Evolutionary conservation across 2,888 invertebrate species (phyloP).

Genomic region (Ormyrus labotus): DNA sequence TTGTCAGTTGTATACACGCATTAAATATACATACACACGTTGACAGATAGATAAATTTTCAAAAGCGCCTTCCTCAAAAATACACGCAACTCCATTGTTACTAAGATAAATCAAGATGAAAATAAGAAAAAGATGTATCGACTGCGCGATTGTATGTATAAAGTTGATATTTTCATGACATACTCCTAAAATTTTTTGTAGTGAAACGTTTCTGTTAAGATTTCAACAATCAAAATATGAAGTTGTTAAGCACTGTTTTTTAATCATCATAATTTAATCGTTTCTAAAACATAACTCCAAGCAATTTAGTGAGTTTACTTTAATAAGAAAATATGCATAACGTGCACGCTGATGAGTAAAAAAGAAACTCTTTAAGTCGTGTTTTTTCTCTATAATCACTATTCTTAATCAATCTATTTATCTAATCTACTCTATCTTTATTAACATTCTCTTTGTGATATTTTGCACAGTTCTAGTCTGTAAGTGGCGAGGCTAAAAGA

Average conservation of each 20-base stretch:
- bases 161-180: background rate
- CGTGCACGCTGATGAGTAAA: background rate
- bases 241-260: too few species aligned
- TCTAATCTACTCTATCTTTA: constrained; percentile 23
- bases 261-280: too few species aligned
- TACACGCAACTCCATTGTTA: constrained; percentile 7
- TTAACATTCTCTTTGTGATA: constrained; percentile 36
- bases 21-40: background rate
- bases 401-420: background rate
- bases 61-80: constrained; percentile 45
- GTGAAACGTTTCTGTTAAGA: background rate
- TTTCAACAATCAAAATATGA: background rate
- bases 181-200: background rate
- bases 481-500: constrained; percentile 15
- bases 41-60: constrained; percentile 29
- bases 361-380: constrained; percentile 21
- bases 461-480: constrained; percentile 42
- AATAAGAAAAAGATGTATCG: background rate
- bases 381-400: constrained; percentile 8
- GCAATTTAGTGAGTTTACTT: background rate
- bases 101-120: background rate
- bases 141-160: constrained; percentile 6
- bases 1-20: constrained; percentile 24
- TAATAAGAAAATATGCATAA: too few species aligned
- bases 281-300: background rate